These are phyloP conservation scores for Schrankia costaestrigalis DNA, from an alignment of 2,888 invertebrate species.

Conservation along the genomic window DNA sequence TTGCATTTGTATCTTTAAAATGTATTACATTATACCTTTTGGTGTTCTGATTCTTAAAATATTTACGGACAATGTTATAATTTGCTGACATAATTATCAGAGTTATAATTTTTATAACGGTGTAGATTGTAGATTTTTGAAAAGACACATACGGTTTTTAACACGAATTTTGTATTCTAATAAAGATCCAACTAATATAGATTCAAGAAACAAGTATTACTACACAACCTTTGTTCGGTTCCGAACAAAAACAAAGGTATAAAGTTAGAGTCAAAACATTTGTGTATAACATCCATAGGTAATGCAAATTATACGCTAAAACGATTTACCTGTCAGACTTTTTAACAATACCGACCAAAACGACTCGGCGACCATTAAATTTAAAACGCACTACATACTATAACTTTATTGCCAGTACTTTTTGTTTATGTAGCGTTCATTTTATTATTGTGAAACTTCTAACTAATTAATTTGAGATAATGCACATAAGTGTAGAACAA, in stretches of 20 bases:
- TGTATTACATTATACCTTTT: no score
- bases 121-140: no score
- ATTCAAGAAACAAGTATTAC: background rate
- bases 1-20: slow-evolving; percentile 19
- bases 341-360: slow-evolving; percentile 13
- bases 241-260: no score
- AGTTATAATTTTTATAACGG: no score
- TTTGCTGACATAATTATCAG: no score
- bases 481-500: slow-evolving; percentile 52
- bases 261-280: slow-evolving; percentile 9
- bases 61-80: no score
- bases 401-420: background rate
- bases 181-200: no score
- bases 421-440: slow-evolving; percentile 12
- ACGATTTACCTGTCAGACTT: slow-evolving; percentile 15
- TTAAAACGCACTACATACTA: no score
- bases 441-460: slow-evolving; percentile 49
- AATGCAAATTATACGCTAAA: slow-evolving; percentile 13
- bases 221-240: background rate
- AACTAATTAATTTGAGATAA: slow-evolving; percentile 61
- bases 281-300: slow-evolving; percentile 10
- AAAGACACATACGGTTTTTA: no score
- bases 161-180: no score
- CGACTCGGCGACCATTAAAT: no score
- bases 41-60: no score